Conservation (phyloP, 2,888 invertebrate genomes). For the Luperina nickerlii region DNA sequence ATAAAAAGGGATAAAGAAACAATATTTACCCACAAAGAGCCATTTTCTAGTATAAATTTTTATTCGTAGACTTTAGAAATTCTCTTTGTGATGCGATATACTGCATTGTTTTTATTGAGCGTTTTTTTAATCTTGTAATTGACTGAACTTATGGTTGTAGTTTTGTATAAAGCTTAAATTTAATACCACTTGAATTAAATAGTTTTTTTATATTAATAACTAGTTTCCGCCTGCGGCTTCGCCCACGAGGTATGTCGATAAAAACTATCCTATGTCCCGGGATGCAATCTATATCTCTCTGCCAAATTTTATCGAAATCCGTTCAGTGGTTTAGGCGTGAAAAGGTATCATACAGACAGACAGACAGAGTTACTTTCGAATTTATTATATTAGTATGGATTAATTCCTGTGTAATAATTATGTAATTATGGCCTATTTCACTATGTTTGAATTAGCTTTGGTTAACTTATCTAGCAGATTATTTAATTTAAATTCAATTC, state of each 20-base stretch:
- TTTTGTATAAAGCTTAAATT: neutral
- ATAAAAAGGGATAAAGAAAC: neutral
- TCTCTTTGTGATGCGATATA: conserved; percentile 3
- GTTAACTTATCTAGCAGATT: neutral
- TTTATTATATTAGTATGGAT: too few relatives aligned
- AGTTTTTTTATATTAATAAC: too few relatives aligned
- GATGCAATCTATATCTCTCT: too few relatives aligned
- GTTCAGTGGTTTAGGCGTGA: too few relatives aligned
- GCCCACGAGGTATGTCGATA: too few relatives aligned
- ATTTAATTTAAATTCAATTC: neutral
- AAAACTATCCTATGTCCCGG: too few relatives aligned
- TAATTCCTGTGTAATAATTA: too few relatives aligned
- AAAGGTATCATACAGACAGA: too few relatives aligned
- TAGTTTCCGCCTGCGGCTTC: too few relatives aligned
- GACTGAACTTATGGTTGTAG: neutral
- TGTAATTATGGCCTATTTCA: neutral
- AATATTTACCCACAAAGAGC: conserved; percentile 31
- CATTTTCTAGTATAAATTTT: neutral
- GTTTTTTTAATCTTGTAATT: conserved; percentile 9
- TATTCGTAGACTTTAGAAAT: neutral
- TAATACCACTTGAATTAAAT: neutral
- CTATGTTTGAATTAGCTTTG: neutral
- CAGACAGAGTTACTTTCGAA: too few relatives aligned
- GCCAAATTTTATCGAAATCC: too few relatives aligned
- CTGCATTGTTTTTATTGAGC: neutral